Percentiles rank a stretch among this genome's conserved stretches.
Evolutionary conservation across 2,113 vertebrate species (phyloP).

Genomic region (Percina caprodes): DNA sequence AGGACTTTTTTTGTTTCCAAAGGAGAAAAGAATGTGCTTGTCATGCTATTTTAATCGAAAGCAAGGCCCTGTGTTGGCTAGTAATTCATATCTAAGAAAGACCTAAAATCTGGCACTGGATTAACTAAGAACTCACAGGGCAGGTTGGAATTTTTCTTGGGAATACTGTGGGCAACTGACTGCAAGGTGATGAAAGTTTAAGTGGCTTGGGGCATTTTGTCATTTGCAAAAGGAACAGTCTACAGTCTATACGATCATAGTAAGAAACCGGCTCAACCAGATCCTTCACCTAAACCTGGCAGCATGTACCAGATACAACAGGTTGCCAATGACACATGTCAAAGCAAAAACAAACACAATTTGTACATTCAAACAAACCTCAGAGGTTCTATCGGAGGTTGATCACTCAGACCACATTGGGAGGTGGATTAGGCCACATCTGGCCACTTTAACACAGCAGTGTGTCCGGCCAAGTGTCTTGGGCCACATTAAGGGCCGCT

Average conservation of each 20-base stretch:
- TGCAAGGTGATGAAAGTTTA: slow-evolving; percentile 14
- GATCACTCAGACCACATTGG: too few relatives aligned
- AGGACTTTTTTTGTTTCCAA: background rate
- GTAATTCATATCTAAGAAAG: background rate
- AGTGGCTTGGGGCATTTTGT: slow-evolving; percentile 15
- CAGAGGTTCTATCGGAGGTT: slow-evolving; percentile 28
- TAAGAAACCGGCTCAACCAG: slow-evolving; percentile 72
- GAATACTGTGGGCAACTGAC: slow-evolving; percentile 23
- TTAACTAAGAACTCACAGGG: background rate
- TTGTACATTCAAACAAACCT: slow-evolving; percentile 30
- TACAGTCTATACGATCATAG: slow-evolving; percentile 30
- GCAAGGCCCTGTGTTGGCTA: background rate
- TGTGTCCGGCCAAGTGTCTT: too few relatives aligned
- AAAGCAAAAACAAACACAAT: slow-evolving; percentile 23
- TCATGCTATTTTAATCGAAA: slow-evolving; percentile 6
- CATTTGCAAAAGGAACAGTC: slow-evolving; percentile 25
- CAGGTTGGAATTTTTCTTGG: slow-evolving; percentile 18
- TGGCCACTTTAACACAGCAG: too few relatives aligned
- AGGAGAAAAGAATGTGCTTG: slow-evolving; percentile 5
- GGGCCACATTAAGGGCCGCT: too few relatives aligned
- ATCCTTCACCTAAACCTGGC: slow-evolving; percentile 51
- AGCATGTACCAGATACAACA: slow-evolving; percentile 10
- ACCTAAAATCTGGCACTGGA: background rate
- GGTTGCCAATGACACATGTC: background rate
- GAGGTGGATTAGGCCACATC: too few relatives aligned